These are phyloP conservation scores for Ophonus ardosiacus DNA, from an alignment of 2,888 invertebrate species.

Conservation along the genomic window DNA sequence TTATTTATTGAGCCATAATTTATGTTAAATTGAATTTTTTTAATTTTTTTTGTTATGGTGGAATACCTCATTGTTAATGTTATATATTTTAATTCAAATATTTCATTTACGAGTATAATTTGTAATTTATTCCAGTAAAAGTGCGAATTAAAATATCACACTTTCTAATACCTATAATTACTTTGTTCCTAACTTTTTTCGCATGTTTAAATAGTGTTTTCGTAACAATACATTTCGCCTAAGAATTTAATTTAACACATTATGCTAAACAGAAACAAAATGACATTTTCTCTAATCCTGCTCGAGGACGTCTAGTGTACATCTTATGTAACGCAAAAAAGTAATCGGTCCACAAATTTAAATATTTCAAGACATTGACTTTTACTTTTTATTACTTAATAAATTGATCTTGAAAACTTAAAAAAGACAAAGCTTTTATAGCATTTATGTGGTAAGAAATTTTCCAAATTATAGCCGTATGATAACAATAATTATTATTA, in stretches of 20 bases:
- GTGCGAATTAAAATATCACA: background rate
- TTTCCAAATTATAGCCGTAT: background rate
- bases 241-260: background rate
- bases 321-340: conserved; percentile 22
- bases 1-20: too few species aligned
- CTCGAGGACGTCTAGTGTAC: background rate
- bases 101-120: too few species aligned
- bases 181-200: background rate
- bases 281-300: conserved; percentile 12
- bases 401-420: background rate
- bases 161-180: background rate
- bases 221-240: background rate
- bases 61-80: too few species aligned
- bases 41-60: too few species aligned
- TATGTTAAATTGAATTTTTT: too few species aligned
- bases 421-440: background rate
- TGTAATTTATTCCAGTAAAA: background rate
- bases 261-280: conserved; percentile 37
- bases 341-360: background rate
- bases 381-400: background rate
- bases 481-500: background rate
- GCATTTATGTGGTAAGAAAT: background rate
- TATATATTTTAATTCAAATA: too few species aligned
- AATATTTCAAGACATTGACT: background rate
- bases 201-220: background rate